A percentile compares a stretch with the other conserved stretches of the same genome.
phyloP scores from a whole-genome alignment of 2,113 vertebrate species.

The Bujurquina vittata region DNA sequence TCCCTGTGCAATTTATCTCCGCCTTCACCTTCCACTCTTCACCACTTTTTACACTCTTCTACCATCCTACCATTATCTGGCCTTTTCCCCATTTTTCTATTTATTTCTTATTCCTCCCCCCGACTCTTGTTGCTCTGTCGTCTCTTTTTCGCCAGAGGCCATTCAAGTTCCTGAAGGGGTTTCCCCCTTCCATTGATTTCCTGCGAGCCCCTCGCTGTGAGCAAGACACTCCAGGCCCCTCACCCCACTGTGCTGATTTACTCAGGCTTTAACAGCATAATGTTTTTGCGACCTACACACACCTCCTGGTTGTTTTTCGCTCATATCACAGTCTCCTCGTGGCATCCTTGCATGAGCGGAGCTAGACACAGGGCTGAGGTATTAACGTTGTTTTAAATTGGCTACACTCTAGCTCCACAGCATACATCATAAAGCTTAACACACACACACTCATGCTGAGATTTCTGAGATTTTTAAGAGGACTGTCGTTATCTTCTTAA shows the following conservation, averaged over 20 bases:
- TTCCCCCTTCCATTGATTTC: constrained; percentile 49
- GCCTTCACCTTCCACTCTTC: constrained; percentile 6
- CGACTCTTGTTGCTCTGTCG: neutral
- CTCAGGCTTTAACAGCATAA: constrained; percentile 43
- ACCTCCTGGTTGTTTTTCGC: constrained; percentile 9
- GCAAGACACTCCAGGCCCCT: constrained; percentile 43
- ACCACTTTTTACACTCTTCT: neutral
- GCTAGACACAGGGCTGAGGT: constrained; percentile 36
- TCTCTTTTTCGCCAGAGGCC: constrained; percentile 16
- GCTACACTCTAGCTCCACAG: neutral
- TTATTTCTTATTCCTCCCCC: neutral
- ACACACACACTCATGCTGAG: constrained; percentile 16
- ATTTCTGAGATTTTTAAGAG: neutral
- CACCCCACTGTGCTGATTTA: constrained; percentile 47
- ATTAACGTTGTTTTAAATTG: constrained; percentile 28
- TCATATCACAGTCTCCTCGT: neutral
- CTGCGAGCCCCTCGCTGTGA: constrained; percentile 30
- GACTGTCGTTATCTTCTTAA: neutral
- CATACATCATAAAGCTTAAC: neutral
- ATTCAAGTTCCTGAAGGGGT: constrained; percentile 29
- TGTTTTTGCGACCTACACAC: constrained; percentile 13
- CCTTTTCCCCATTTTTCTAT: neutral
- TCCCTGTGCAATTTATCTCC: constrained; percentile 6
- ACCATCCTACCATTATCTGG: neutral
- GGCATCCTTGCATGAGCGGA: constrained; percentile 14